Conservation (phyloP, 2,888 invertebrate species). For the Anorthoa munda region DNA sequence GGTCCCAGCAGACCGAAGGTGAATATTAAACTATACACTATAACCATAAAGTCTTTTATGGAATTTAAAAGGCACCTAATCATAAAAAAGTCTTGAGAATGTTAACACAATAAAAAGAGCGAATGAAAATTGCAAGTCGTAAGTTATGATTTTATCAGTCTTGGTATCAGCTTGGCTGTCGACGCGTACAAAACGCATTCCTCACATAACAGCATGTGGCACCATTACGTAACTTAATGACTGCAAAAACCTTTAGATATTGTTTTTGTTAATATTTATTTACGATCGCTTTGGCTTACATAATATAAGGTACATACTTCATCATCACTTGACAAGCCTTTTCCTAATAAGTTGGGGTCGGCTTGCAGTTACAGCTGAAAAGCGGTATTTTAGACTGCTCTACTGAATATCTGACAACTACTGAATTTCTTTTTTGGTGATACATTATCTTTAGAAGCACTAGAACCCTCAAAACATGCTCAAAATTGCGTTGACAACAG, state of each 20-base stretch:
- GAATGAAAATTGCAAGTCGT: slow-evolving; percentile 36
- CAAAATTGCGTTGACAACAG: too few relatives aligned
- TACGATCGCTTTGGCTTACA: background rate
- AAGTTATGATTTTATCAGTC: slow-evolving; percentile 52
- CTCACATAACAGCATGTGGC: slow-evolving; percentile 20
- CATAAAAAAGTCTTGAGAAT: slow-evolving; percentile 28
- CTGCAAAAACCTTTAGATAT: slow-evolving; percentile 32
- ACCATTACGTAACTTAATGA: slow-evolving; percentile 29
- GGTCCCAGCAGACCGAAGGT: background rate
- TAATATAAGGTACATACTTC: background rate
- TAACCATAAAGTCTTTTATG: background rate
- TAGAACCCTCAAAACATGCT: too few relatives aligned
- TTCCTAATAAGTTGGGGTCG: background rate
- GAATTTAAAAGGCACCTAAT: slow-evolving; percentile 18
- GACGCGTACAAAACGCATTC: slow-evolving; percentile 38
- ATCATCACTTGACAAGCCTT: background rate
- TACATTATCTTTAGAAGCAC: too few relatives aligned
- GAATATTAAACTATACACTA: background rate
- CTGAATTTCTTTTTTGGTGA: too few relatives aligned
- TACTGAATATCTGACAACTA: too few relatives aligned
- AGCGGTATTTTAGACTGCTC: background rate
- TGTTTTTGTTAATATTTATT: slow-evolving; percentile 26
- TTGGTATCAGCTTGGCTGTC: slow-evolving; percentile 32
- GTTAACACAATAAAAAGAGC: slow-evolving; percentile 35
- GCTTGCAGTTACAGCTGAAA: background rate